These are phyloP conservation scores for Litoditis marina DNA, from an alignment of 2,888 invertebrate species.

Conservation along the genomic window DNA sequence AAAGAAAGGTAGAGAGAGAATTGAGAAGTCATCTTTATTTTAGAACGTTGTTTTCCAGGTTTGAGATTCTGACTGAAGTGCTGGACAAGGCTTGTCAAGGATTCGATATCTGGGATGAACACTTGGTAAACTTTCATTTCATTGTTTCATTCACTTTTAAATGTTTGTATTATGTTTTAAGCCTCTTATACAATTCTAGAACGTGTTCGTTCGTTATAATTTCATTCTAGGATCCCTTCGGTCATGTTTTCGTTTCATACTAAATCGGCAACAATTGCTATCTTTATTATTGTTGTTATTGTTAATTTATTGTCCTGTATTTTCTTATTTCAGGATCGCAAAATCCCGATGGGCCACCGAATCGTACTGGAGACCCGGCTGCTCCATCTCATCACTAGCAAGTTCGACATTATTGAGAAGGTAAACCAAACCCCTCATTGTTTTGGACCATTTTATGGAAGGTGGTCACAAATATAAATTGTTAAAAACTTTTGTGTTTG, in stretches of 20 bases:
- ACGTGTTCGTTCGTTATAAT: conserved; percentile 45
- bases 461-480: no score
- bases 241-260: conserved; percentile 11
- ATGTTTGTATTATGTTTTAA: neutral
- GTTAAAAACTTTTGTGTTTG: no score
- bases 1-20: no score
- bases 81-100: conserved; percentile 55
- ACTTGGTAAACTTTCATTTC: no score
- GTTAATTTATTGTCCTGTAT: neutral
- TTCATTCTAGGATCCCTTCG: conserved; percentile 44
- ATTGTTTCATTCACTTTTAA: neutral
- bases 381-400: conserved; percentile 38
- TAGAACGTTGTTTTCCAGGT: no score
- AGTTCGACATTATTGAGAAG: conserved; percentile 48
- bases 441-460: no score
- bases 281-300: no score
- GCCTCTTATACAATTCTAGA: conserved; percentile 36
- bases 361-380: conserved; percentile 48
- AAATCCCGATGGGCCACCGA: conserved; percentile 46
- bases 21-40: no score
- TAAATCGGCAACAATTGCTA: no score
- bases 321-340: conserved; percentile 31
- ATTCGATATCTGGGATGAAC: conserved; percentile 56
- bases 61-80: conserved; percentile 53
- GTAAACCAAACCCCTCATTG: neutral